Percentiles rank a stretch among this genome's conserved stretches.
These are phyloP conservation scores for Alosa alosa DNA, from an alignment of 2,113 vertebrate genomes.

Conservation along the genomic window DNA sequence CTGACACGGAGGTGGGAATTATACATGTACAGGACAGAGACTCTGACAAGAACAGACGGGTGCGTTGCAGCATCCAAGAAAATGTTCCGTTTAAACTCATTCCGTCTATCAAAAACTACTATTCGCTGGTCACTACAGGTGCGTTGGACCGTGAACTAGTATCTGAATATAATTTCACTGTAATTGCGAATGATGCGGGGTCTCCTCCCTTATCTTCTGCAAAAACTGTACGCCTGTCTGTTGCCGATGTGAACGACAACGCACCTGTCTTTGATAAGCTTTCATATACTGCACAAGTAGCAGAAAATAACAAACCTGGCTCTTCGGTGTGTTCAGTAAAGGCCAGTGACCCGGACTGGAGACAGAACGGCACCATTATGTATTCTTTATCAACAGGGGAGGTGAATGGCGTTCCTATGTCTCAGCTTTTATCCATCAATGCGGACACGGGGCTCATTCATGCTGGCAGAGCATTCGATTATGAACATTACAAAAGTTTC, in stretches of 20 bases:
- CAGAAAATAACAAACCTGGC: slow-evolving; percentile 73
- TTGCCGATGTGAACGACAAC: slow-evolving; percentile 77
- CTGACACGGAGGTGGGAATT: slow-evolving; percentile 70
- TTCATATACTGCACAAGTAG: slow-evolving; percentile 65
- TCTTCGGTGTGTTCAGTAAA: slow-evolving; percentile 67
- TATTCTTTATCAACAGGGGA: slow-evolving; percentile 66
- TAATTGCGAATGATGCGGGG: slow-evolving; percentile 68
- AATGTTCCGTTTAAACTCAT: slow-evolving; percentile 68
- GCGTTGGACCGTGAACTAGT: slow-evolving; percentile 62
- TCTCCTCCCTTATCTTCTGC: slow-evolving; percentile 65
- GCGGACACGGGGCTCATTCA: slow-evolving; percentile 72
- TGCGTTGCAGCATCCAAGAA: slow-evolving; percentile 64
- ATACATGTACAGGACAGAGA: slow-evolving; percentile 74
- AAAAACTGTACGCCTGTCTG: slow-evolving; percentile 55
- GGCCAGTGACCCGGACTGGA: slow-evolving; percentile 68
- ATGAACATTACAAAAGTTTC: slow-evolving; percentile 66
- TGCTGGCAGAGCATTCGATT: slow-evolving; percentile 73
- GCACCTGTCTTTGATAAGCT: slow-evolving; percentile 64
- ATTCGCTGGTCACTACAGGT: slow-evolving; percentile 59
- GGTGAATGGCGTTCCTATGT: slow-evolving; percentile 58
- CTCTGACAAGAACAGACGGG: slow-evolving; percentile 63
- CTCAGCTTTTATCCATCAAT: slow-evolving; percentile 75
- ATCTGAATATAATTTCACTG: slow-evolving; percentile 63
- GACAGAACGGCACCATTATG: slow-evolving; percentile 66
- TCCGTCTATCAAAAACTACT: slow-evolving; percentile 69